Base-by-base conservation (phyloP, 2,797 vertebrate species). In the Xenentodon cancila region DNA sequence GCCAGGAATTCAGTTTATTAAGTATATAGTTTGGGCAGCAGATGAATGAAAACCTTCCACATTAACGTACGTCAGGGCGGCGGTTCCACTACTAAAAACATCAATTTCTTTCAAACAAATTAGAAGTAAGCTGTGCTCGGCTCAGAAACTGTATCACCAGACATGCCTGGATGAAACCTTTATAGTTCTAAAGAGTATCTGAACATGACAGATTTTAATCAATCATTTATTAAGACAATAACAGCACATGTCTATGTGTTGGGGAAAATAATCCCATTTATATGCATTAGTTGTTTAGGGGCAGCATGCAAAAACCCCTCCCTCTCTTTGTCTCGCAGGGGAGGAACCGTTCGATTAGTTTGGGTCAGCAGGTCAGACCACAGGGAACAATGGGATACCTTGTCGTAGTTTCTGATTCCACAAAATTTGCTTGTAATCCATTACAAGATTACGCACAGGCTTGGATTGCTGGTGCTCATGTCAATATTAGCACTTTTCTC, bases 301-400 rank as follows among this genome's bases (percentile, higher is more conserved):
- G 25, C 25, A 25, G 25, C 5, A 5, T 8, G 9, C 32, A 12
- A 37, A 12, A 11, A 37, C 34, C 76, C 52, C 78, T 72, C 75
- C 56, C 83, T 77, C 75, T 80, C 71, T 34, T 9, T 37, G 9
- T 37, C 34, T 37, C 11, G 34, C 76, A 72, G 72, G 75, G 84
- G 82, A 88, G 86, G 88, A 91, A 89, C 78, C 79, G 84, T 93
- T 92, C 91, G 88, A 92, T 93, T 91, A 90, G 88, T 83, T 64
- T 77, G 77, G 86, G 88, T 92, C 89, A 88, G 60, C 79, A 86
- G 68, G 79, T 85, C 70, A 58, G 51, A 84, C 83, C 84, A 71
- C 59, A 22, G 73, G 72, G 86, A 92, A 92, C 92, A 92, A 91
- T 90, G 77, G 85, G 77, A 73, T 59, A 56, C 84, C 84, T 89